Percentiles rank a stretch among this genome's conserved stretches.
Evolutionary conservation across 2,113 vertebrate species (phyloP).

Genomic region (Actinemys pallida): DNA sequence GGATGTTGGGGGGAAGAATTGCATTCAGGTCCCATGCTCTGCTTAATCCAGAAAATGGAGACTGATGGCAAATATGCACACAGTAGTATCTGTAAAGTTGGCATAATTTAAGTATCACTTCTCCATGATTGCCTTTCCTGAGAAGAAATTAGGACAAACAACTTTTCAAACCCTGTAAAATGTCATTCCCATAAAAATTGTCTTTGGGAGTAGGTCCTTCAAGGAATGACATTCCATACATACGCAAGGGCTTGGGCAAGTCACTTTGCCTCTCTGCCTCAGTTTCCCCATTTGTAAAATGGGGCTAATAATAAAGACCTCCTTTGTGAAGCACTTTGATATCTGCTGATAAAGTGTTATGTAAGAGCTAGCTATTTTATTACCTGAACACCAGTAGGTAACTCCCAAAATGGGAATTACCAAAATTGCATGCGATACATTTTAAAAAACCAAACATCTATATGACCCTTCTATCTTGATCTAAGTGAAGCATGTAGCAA

Average conservation of each 20-base stretch:
- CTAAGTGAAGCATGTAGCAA: not conserved
- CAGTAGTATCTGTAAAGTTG: not conserved
- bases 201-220: rapidly evolving
- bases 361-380: not conserved
- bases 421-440: not conserved
- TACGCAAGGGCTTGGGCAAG: too few species aligned
- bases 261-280: not conserved
- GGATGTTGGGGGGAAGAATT: not conserved
- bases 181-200: not conserved
- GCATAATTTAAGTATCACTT: not conserved
- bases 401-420: not conserved
- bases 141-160: not conserved
- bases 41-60: not conserved
- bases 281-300: rapidly evolving
- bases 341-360: not conserved
- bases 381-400: not conserved
- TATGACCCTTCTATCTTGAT: not conserved
- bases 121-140: not conserved
- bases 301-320: not conserved
- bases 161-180: not conserved
- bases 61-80: not conserved
- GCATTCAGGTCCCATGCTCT: not conserved
- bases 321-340: not conserved
- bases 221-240: too few species aligned
- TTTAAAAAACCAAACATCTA: not conserved